Base-by-base conservation (phyloP, 92 coral and sea anemone genomes). In the Phenganax marumi region DNA sequence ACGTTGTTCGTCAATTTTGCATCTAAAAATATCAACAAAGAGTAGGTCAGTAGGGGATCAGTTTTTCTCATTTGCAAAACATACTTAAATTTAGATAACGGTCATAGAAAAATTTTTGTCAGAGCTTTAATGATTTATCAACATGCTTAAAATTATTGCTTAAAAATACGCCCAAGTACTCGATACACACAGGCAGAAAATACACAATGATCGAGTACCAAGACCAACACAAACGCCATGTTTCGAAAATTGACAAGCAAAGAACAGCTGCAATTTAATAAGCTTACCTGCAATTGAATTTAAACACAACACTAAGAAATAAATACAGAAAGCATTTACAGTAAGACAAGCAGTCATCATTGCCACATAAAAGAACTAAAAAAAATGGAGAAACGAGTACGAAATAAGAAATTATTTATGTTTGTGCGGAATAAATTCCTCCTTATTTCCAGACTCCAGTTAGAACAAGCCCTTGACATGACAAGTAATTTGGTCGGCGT, bases 11-110 rank as follows among this genome's bases (percentile, higher is more conserved):
- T 58, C 52, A 76, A 9, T 11, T 26, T 56, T 25, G 81, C 50
- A 12, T 76, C 81, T 76, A 76, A 76, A 76, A 56, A 14, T 11
- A 11, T 56, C 19, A 56, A 56, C 18, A 56, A 11, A 33, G 43
- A 33, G n/a, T n/a, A n/a, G n/a, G n/a, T n/a, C n/a, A n/a, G n/a
- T n/a, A n/a, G n/a, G n/a, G n/a, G 43, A 33, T 33, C 5, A 33
- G 5, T 1, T 33, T 1, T 33, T 33, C 43, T 33, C 43, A 33
- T 33, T 33, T 33, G 43, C 43, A 33, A 33, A 33, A 33, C 2
- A 33, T 33, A 33, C 43, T 33, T 33, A 33, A 33, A 33, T 5
- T 33, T 33, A 33, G 43, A 33, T 33, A 1, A 33, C 5, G 43
- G 43, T 5, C 43, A 33, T 5, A 33, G 43, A 33, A 33, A 33